Evolutionary conservation across 1,140 invertebrate genomes (phyloP), one percentile per base, ranked within the genome.

Genomic region (Spodoptera frugiperda): DNA sequence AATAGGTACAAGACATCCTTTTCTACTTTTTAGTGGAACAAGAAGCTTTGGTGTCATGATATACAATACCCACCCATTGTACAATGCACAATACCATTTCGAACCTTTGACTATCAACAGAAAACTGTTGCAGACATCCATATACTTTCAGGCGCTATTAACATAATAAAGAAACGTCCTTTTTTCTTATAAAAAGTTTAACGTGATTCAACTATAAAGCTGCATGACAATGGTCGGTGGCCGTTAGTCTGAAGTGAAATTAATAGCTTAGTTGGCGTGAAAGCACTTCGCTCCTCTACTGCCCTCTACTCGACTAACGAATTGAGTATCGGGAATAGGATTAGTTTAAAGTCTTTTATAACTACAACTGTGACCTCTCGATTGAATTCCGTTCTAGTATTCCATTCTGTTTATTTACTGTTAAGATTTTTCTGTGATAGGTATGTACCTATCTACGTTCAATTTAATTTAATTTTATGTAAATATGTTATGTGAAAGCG

Each of bases 271-370:
- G 51, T 51, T 25, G 30, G 78, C 63, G 70, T 54, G 70, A 74
- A 74, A 80, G 75, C 71, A 54, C 70, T 72, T 76, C 33, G 44
- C 55, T 77, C 14, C 57, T 19, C 46, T 67, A 48, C 15, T 68
- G 75, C 68, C 48, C 33, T 68, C 70, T 68, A 79, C 30, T 67
- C 61, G 77, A 75, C 51, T 76, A 77, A 61, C 78, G 65, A 55
- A 77, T 77, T 77, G 70, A 68, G 67, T 80, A 78, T 77, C 59
- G 76, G 76, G 67, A 80, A 80, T 71, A 63, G 79, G 49, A 78
- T 76, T 78, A 73, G 49, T 70, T 67, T 65, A 67, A 68, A 73
- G 54, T 68, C 63, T 80, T 73, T 80, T 77, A 72, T 51, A 55
- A 68, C 71, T 78, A 54, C 71, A 75, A 55, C 71, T 49, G 77